phyloP scores from a whole-genome alignment of 2,888 invertebrate species.

The Ypsolopha scabrella region DNA sequence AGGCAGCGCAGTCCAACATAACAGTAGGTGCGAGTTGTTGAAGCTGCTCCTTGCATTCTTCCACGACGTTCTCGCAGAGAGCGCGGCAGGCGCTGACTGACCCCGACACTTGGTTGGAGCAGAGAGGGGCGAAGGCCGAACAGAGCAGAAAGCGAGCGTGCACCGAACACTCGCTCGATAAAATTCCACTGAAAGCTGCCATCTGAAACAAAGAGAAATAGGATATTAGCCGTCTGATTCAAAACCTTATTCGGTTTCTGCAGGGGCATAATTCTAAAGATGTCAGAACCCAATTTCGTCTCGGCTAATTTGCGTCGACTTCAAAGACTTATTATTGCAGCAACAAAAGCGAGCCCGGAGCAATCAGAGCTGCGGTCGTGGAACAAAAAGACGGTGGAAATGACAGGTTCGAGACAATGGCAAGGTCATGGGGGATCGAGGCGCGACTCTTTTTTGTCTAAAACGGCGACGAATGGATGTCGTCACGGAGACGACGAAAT shows the following conservation, averaged over 20 bases:
- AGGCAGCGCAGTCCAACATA: constrained; percentile 78
- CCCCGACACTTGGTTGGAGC: constrained; percentile 87
- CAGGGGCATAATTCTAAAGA: not conserved
- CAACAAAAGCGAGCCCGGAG: constrained; percentile 4
- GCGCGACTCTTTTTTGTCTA: constrained; percentile 32
- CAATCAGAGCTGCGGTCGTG: constrained; percentile 2
- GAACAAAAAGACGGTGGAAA: constrained; percentile 11
- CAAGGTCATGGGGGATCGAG: constrained; percentile 28
- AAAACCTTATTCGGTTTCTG: no score
- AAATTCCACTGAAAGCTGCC: constrained; percentile 76
- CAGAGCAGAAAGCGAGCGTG: constrained; percentile 90
- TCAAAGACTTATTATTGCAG: not conserved
- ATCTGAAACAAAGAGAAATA: constrained; percentile 69
- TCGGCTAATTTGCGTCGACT: not conserved
- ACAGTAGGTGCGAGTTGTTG: constrained; percentile 81
- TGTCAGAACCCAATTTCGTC: not conserved
- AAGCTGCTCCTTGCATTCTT: constrained; percentile 79
- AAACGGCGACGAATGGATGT: constrained; percentile 23
- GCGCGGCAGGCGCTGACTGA: constrained; percentile 89
- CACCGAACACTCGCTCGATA: constrained; percentile 83
- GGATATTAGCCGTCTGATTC: not conserved
- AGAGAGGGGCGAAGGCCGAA: constrained; percentile 91
- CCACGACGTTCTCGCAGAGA: constrained; percentile 83
- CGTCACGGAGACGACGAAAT: not conserved
- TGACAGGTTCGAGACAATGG: constrained; percentile 24